Conservation (phyloP, 2,888 invertebrate species). For the Rhogogaster chlorosoma region DNA sequence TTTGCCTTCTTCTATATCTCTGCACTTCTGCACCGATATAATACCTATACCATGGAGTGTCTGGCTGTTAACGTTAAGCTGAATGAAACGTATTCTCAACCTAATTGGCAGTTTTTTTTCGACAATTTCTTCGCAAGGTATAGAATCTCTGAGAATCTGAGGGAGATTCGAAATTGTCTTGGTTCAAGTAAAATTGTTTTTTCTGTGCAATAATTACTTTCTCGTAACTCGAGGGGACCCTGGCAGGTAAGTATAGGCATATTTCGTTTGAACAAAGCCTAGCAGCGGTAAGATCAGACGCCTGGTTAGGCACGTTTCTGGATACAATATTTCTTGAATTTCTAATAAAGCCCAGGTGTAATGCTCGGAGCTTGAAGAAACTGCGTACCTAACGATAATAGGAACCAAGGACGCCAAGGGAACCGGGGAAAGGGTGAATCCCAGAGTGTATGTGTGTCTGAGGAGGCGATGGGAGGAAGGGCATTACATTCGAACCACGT, state of each 20-base stretch:
- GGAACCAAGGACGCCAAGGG: background rate
- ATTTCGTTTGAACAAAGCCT: constrained; percentile 2
- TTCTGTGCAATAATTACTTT: constrained; percentile 41
- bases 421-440: background rate
- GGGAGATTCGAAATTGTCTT: too few species aligned
- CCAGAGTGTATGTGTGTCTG: background rate
- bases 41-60: background rate
- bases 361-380: background rate
- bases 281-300: constrained; percentile 1
- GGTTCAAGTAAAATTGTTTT: too few species aligned
- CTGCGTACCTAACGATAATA: background rate
- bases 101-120: constrained; percentile 16
- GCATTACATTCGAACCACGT: constrained; percentile 51
- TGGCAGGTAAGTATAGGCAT: background rate
- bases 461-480: background rate
- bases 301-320: background rate
- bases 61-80: background rate
- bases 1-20: background rate
- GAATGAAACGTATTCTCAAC: background rate
- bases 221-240: background rate
- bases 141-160: background rate
- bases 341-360: background rate
- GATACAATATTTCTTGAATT: background rate
- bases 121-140: background rate
- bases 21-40: background rate